phyloP scores from a whole-genome alignment of 2,113 vertebrate species.

The Drymodes brunneopygia region DNA sequence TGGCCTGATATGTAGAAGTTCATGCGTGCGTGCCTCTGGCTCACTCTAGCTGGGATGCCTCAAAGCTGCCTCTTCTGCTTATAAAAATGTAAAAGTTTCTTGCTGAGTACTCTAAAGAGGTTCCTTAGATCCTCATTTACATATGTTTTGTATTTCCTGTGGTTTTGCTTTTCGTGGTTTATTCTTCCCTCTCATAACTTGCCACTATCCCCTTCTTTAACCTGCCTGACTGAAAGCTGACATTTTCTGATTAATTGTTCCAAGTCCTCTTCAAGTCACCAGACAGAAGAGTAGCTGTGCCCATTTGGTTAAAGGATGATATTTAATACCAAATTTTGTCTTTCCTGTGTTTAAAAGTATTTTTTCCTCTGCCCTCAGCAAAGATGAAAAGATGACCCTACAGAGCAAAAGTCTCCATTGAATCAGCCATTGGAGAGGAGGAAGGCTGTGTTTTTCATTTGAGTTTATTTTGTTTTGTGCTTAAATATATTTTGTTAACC shows the following conservation, averaged over 20 bases:
- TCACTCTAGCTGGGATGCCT: background rate
- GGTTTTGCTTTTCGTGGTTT: background rate
- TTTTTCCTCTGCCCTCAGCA: background rate
- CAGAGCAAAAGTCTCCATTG: background rate
- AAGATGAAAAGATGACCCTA: conserved; percentile 38
- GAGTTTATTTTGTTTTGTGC: conserved; percentile 35
- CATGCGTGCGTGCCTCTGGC: rapidly evolving
- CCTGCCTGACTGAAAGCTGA: background rate
- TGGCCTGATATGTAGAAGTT: background rate
- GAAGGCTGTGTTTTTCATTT: background rate
- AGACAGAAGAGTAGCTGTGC: background rate
- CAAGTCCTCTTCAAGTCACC: background rate
- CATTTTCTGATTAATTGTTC: background rate
- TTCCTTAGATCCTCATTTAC: background rate
- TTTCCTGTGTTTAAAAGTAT: background rate
- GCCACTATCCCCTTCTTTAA: background rate
- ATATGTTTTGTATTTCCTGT: background rate
- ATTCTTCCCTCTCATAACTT: background rate
- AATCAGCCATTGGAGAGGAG: background rate
- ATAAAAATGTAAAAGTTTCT: background rate
- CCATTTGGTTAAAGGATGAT: background rate
- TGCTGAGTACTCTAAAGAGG: background rate
- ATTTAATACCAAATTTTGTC: background rate
- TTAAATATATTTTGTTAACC: conserved; percentile 46
- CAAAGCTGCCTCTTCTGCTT: background rate